Evolutionary conservation across 2,888 invertebrate species (phyloP), one percentile per base, ranked within the genome.

Genomic region (Cantharis rustica): DNA sequence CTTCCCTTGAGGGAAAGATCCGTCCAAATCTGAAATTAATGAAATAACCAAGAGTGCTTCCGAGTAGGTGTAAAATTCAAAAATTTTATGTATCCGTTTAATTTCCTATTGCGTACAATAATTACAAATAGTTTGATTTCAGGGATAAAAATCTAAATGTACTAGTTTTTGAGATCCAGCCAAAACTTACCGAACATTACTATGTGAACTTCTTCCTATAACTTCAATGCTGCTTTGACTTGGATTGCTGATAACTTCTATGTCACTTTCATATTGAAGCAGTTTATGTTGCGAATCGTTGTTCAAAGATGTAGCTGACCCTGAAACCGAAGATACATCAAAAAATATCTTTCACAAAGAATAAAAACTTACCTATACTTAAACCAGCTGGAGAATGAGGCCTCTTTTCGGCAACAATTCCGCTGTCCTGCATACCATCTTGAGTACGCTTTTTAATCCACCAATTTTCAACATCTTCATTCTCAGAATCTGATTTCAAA

Each of bases 191-290:
- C 47, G n/a, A 47, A 47, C 47, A 47, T 47, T 47, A 47, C n/a
- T 47, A n/a, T 47, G 47, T 47, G 79, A 79, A 63, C 74, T 71
- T 68, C 72, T 78, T 72, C 76, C 91, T 70, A 93, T 85, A 27
- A 93, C 91, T 87, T 93, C 93, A 74, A 93, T 93, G 83, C 93
- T 93, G 81, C 93, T 93, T 84, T 92, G 92, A 86, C 93, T 93
- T 13, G 93, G 93, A 87, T 93, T 93, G 78, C 93, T 93, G 20
- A 94, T 89, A 64, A 94, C 90, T 81, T 93, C 93, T 77, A 94
- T 91, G 83, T 94, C 93, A 86, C 93, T 93, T 82, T 92, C 93
- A 78, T 88, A 89, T 17, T 79, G 76, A 1, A 66, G 68, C 62
- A 23, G 74, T 74, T 27, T 79, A 64, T 15, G 72, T 11, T 16